A percentile compares a stretch with the other conserved stretches of the same genome.
Conservation (phyloP, 2,888 invertebrate genomes). For the Lithophane ornitopus region DNA sequence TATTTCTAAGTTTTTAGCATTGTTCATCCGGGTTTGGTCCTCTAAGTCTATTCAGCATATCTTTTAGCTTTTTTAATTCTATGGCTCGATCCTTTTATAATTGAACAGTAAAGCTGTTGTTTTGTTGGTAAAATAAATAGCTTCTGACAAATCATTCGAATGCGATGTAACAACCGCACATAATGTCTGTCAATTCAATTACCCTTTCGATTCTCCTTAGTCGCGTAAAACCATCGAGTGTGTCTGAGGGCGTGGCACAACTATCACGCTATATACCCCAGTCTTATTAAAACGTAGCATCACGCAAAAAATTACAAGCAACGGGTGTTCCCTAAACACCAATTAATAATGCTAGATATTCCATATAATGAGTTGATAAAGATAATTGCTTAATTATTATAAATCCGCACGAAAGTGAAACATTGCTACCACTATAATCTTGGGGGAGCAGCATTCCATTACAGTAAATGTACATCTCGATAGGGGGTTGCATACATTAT, state of each 20-base stretch:
- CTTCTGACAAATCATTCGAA: conserved; percentile 15
- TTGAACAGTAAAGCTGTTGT: neutral
- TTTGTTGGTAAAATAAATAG: neutral
- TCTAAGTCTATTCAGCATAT: neutral
- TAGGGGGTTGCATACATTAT: neutral
- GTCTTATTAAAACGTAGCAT: conserved; percentile 48
- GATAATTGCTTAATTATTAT: conserved; percentile 56
- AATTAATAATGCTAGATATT: conserved; percentile 61
- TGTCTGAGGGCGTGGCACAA: conserved; percentile 43
- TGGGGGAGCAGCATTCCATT: neutral
- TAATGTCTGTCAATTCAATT: neutral
- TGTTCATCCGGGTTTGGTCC: neutral
- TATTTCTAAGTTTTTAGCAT: neutral
- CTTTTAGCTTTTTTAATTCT: neutral
- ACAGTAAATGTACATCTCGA: conserved; percentile 4
- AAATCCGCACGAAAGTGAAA: conserved; percentile 42
- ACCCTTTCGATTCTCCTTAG: conserved; percentile 8
- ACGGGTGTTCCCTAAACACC: conserved; percentile 54
- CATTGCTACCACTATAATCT: conserved; percentile 23
- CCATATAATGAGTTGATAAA: conserved; percentile 44
- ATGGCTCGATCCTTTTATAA: neutral
- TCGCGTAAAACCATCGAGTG: conserved; percentile 27
- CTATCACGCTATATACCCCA: conserved; percentile 58
- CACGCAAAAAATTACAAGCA: conserved; percentile 54
- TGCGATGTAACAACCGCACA: neutral